A percentile compares a stretch with the other conserved stretches of the same genome.
Evolutionary conservation across 1,140 invertebrate genomes (phyloP).

Genomic region (Drosophila orosa): DNA sequence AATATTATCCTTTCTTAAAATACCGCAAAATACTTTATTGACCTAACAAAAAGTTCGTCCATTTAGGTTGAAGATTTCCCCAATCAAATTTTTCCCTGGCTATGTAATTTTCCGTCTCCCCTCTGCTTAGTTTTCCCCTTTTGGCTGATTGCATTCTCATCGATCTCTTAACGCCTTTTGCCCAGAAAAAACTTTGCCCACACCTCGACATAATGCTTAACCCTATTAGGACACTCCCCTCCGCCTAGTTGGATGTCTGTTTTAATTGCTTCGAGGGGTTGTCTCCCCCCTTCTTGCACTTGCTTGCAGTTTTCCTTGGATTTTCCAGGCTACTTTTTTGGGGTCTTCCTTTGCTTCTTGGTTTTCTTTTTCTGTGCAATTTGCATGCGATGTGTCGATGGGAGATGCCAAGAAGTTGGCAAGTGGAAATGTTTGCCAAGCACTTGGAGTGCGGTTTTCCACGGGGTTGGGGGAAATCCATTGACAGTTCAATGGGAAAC

Average conservation of each 20-base stretch:
- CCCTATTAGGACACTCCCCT: slow-evolving; percentile 46
- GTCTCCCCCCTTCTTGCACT: background rate
- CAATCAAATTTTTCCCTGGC: background rate
- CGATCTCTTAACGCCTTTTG: slow-evolving; percentile 47
- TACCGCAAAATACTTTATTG: background rate
- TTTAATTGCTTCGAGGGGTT: slow-evolving; percentile 66
- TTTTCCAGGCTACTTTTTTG: slow-evolving; percentile 9
- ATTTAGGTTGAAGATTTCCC: background rate
- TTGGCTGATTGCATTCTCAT: slow-evolving; percentile 38
- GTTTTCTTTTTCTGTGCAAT: slow-evolving; percentile 24
- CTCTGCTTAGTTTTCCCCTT: background rate
- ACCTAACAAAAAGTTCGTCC: background rate
- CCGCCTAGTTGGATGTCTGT: slow-evolving; percentile 42
- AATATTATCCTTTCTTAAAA: background rate
- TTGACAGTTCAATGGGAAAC: slow-evolving; percentile 28
- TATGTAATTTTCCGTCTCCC: background rate
- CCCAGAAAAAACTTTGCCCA: slow-evolving; percentile 33
- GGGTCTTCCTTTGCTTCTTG: background rate
- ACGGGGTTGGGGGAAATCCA: background rate
- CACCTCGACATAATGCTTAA: slow-evolving; percentile 61
- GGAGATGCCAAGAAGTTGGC: slow-evolving; percentile 49
- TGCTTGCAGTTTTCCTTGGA: slow-evolving; percentile 5
- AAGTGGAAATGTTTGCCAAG: slow-evolving; percentile 48
- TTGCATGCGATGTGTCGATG: slow-evolving; percentile 54
- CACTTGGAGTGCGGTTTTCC: slow-evolving; percentile 48